phyloP scores from a whole-genome alignment of 30 jellyfish, hydroid and myxozoan genomes.

The Aurelia aurita complex sp. Pacific region DNA sequence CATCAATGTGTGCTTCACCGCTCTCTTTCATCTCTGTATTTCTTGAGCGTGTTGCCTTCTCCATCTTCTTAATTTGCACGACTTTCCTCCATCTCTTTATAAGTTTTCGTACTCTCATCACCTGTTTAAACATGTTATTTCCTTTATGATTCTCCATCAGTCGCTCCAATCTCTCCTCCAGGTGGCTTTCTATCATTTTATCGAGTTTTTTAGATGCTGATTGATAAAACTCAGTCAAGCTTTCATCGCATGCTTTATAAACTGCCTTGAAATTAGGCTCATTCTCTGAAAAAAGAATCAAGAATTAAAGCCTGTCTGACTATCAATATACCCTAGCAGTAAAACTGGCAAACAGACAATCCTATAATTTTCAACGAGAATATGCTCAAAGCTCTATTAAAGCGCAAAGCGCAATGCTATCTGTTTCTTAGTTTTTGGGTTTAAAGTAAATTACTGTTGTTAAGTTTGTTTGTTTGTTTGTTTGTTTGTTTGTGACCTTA shows the following conservation, averaged over 20 bases:
- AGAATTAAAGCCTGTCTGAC: neutral
- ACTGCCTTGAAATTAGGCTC: neutral
- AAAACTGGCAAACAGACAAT: too few relatives aligned
- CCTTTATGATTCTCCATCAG: neutral
- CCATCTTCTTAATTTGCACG: neutral
- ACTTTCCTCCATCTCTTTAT: neutral
- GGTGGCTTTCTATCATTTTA: neutral
- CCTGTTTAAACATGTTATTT: neutral
- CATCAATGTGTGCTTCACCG: neutral
- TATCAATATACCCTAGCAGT: too few relatives aligned
- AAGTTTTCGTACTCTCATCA: neutral
- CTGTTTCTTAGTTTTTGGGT: too few relatives aligned
- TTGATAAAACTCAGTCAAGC: neutral
- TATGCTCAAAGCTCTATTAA: too few relatives aligned
- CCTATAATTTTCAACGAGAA: too few relatives aligned
- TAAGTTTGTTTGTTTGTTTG: too few relatives aligned
- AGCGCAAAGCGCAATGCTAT: too few relatives aligned
- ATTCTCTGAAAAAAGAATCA: neutral
- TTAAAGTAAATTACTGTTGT: too few relatives aligned
- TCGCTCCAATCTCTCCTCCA: constrained; percentile 5
- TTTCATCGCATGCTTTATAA: constrained; percentile 24
- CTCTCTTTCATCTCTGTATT: too few relatives aligned
- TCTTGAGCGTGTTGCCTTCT: neutral
- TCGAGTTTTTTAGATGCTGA: neutral
- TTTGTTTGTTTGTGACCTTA: too few relatives aligned